A percentile compares a stretch with the other conserved stretches of the same genome.
These are phyloP conservation scores for Drosophila chauvacae DNA, from an alignment of 1,140 invertebrate species.

Conservation along the genomic window DNA sequence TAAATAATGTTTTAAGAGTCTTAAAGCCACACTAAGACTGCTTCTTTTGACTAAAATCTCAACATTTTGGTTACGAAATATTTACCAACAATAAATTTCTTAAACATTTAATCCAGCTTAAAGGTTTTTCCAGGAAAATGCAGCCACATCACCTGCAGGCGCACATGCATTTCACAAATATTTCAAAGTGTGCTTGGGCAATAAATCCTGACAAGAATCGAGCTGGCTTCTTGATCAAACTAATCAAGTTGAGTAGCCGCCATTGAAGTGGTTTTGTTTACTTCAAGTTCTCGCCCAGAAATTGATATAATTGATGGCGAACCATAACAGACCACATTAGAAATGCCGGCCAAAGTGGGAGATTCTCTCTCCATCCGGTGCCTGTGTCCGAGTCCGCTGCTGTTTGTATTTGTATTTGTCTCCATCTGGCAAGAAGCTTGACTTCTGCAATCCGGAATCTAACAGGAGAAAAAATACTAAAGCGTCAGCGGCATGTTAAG, in stretches of 20 bases:
- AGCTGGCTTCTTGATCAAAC: slow-evolving; percentile 42
- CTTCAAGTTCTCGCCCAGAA: slow-evolving; percentile 56
- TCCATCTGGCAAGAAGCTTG: slow-evolving; percentile 72
- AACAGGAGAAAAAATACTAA: slow-evolving; percentile 62
- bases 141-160: slow-evolving; percentile 1
- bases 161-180: slow-evolving; percentile 40
- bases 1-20: fast-evolving
- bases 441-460: slow-evolving; percentile 75
- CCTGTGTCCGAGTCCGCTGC: slow-evolving; percentile 24
- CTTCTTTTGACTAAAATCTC: too few relatives aligned
- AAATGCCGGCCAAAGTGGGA: slow-evolving; percentile 51
- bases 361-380: slow-evolving; percentile 36
- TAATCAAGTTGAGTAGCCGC: slow-evolving; percentile 56
- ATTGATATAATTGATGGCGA: slow-evolving; percentile 79
- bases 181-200: slow-evolving; percentile 25
- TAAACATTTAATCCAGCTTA: neutral
- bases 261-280: slow-evolving; percentile 63
- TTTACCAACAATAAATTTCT: neutral
- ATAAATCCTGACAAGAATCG: slow-evolving; percentile 34
- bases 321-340: slow-evolving; percentile 75
- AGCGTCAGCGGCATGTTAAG: slow-evolving; percentile 74
- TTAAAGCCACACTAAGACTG: neutral
- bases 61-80: too few relatives aligned
- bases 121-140: neutral
- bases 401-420: slow-evolving; percentile 37